Conservation (phyloP, 1,140 invertebrate genomes). For the Bactericera cockerelli region DNA sequence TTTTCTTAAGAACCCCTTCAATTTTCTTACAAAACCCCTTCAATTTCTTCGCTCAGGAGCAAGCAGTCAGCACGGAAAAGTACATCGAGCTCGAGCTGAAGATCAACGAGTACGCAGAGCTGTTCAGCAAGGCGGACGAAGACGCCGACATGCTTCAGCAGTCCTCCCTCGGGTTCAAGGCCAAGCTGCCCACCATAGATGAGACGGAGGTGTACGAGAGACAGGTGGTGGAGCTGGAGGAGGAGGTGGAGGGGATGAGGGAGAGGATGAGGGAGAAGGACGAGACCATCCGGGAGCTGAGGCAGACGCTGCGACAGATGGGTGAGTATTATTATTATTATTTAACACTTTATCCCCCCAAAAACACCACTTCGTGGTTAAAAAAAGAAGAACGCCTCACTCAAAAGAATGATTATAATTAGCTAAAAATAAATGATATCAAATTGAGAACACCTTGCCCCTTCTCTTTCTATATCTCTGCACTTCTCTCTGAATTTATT, state of each 20-base stretch:
- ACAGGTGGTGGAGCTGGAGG: not conserved
- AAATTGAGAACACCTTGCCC: no score
- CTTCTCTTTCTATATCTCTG: no score
- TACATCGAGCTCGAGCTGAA: conserved; percentile 52
- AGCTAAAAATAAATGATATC: no score
- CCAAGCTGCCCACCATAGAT: not conserved
- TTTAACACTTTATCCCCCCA: no score
- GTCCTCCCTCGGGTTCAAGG: not conserved
- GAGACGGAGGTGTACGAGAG: not conserved
- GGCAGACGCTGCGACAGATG: not conserved
- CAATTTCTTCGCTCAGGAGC: conserved; percentile 34
- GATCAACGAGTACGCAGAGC: conserved; percentile 63
- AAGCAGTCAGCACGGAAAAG: conserved; percentile 57
- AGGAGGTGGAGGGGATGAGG: not conserved
- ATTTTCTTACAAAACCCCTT: no score
- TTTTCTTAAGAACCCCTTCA: no score
- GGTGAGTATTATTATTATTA: no score
- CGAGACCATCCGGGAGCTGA: not conserved
- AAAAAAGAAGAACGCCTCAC: no score
- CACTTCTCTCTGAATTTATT: no score
- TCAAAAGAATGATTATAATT: no score
- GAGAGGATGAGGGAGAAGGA: not conserved
- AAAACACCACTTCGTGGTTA: no score
- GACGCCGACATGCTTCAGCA: conserved; percentile 15
- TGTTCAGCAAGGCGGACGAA: conserved; percentile 38